These are phyloP conservation scores for Delphinapterus leucas DNA, from an alignment of 2,113 vertebrate genomes.

Conservation along the genomic window DNA sequence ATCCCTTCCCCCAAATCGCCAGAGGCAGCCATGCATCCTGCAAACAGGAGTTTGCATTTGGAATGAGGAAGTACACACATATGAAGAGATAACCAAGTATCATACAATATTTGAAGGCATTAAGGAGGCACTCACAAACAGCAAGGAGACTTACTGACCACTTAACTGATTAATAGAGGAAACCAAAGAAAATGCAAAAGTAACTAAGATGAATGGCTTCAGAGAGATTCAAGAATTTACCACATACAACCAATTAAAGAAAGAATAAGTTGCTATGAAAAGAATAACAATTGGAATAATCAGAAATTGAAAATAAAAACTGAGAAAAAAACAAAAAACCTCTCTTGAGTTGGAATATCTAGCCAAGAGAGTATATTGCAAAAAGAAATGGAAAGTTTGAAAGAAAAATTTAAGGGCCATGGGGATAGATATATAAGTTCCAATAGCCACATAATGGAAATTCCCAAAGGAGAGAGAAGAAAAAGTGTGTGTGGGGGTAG, in stretches of 20 bases:
- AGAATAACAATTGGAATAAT: not conserved
- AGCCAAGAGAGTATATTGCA: not conserved
- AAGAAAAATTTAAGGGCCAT: not conserved
- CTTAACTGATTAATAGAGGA: not conserved
- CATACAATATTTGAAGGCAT: not conserved
- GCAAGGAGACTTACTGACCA: not conserved
- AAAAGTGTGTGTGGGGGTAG: not conserved
- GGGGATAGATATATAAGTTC: not conserved
- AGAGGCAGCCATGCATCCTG: not conserved
- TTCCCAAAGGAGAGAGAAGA: not conserved
- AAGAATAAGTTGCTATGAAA: not conserved
- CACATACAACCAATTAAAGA: not conserved
- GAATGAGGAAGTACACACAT: not conserved
- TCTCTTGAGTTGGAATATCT: not conserved
- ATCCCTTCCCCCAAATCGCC: not conserved
- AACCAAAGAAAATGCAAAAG: not conserved
- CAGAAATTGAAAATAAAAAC: not conserved
- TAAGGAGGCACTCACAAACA: not conserved
- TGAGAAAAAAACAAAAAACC: not conserved
- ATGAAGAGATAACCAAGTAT: not conserved
- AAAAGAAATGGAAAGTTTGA: not conserved
- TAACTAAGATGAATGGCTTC: not conserved
- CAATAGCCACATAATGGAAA: not conserved
- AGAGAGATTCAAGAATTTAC: constrained; percentile 8
- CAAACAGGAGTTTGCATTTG: not conserved